These are phyloP conservation scores for Ictidomys tridecemlineatus DNA, from an alignment of 2,113 vertebrate species.

Conservation along the genomic window DNA sequence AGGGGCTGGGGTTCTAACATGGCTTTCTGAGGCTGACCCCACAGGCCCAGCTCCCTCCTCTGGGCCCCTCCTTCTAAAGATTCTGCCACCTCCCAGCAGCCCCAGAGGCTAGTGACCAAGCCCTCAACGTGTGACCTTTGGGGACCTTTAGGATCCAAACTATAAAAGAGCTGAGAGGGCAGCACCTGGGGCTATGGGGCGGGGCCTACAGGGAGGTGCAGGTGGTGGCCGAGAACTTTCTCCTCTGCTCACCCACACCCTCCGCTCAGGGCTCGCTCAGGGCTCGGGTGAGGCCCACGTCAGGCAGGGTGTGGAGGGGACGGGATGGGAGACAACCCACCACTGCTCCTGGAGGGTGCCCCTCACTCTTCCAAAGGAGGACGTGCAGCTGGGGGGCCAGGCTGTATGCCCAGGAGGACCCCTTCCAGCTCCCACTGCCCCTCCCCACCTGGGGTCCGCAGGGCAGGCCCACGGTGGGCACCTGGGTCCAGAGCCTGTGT, in stretches of 20 bases:
- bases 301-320: not conserved
- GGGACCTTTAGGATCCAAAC: not conserved
- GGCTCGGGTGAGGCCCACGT: too few relatives aligned
- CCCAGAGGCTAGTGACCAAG: not conserved
- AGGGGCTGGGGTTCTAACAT: too few relatives aligned
- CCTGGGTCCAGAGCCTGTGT: not conserved
- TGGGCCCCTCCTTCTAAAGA: too few relatives aligned
- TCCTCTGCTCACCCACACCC: not conserved
- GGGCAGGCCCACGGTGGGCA: too few relatives aligned
- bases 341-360: too few relatives aligned
- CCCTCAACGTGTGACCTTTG: not conserved
- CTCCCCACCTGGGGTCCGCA: not conserved
- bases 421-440: not conserved
- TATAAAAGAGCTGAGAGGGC: not conserved
- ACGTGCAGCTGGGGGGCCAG: not conserved
- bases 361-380: too few relatives aligned
- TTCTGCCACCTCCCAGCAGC: not conserved
- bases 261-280: fast-evolving
- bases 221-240: not conserved
- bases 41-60: too few relatives aligned
- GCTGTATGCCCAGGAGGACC: too few relatives aligned
- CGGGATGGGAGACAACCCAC: not conserved
- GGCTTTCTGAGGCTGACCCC: too few relatives aligned
- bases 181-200: not conserved
- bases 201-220: not conserved